Base-by-base conservation (phyloP, 2,888 invertebrate species). In the Dryobotodes eremita region DNA sequence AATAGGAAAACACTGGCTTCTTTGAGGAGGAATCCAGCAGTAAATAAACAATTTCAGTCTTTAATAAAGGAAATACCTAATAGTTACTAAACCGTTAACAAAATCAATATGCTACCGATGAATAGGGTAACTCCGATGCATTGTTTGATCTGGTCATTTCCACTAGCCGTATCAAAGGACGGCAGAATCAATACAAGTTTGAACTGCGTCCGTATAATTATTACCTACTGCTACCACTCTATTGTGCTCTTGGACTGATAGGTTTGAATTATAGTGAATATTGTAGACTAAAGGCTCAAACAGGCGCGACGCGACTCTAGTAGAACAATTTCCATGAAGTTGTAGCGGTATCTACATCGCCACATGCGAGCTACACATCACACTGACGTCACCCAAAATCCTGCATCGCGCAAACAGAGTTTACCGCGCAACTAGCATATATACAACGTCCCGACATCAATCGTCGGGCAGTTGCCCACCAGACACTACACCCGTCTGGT, bases 131-230 rank as follows among this genome's bases (percentile, higher is more conserved):
- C 23, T 57, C 4, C 4, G 20, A 11, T 42, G 26, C 50, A 50
- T 53, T n/a, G 59, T 77, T 46, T 68, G 46, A 68, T 61, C 59
- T 17, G 11, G 31, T 10, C 11, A 42, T 50, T 71, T 57, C 64
- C 46, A 64, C 17, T 46, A 48, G 17, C 23, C 20, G 0, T 50
- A 10, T 48, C 61, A 69, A 78, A 78, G 42, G 68, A 15, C 20
- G 5, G 36, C 2, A 3, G 20, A 48, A 55, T 62, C 68, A 69
- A 62, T 78, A 36, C 71, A 20, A 31, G 46, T 78, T 68, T 62
- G 61, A 62, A 50, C 53, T 64, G 36, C 36, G 10, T 65, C 26
- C 17, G 23, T 55, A 68, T 78, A 78, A 77, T 78, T 68, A 77
- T 42, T 62, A n/a, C 46, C 46, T 10, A 10, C 59, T 46, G 31